A percentile compares a stretch with the other conserved stretches of the same genome.
These are phyloP conservation scores for Sialis fuliginosa DNA, from an alignment of 2,888 invertebrate genomes.

Conservation along the genomic window DNA sequence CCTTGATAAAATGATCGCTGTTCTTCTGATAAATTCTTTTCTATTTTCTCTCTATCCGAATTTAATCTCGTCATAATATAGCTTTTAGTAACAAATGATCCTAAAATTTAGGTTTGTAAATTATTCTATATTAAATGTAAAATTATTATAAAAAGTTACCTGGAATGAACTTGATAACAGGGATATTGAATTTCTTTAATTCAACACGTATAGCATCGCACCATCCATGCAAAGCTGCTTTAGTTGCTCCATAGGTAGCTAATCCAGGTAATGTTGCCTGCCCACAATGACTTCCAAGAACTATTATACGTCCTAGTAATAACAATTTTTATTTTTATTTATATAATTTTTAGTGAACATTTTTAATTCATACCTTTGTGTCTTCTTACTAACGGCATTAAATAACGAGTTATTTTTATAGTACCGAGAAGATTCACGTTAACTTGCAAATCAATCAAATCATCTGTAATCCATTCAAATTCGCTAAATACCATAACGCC, in stretches of 20 bases:
- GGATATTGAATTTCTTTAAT: conserved; percentile 47
- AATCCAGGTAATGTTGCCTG: conserved; percentile 51
- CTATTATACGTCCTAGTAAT: conserved; percentile 50
- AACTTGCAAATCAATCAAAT: conserved; percentile 48
- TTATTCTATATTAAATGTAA: neutral
- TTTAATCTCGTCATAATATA: conserved; percentile 48
- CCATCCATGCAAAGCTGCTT: conserved; percentile 60
- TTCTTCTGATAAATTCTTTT: conserved; percentile 38
- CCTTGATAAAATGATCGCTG: conserved; percentile 42
- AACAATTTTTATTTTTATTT: neutral
- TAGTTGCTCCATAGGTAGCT: conserved; percentile 63
- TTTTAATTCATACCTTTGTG: conserved; percentile 23
- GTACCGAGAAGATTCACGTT: conserved; percentile 74
- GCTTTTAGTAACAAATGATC: conserved; percentile 51
- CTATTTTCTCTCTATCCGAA: conserved; percentile 43
- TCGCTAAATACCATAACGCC: conserved; percentile 82
- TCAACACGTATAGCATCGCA: conserved; percentile 56
- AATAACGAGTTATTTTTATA: conserved; percentile 51
- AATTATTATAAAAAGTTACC: conserved; percentile 27
- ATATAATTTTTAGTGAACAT: neutral
- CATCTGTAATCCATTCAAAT: conserved; percentile 71
- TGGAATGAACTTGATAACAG: conserved; percentile 57
- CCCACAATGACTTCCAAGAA: conserved; percentile 72
- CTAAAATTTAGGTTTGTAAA: conserved; percentile 21
- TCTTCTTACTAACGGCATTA: conserved; percentile 50